These are phyloP conservation scores for Lethenteron reissneri DNA, from an alignment of 2,113 vertebrate genomes.

Conservation along the genomic window DNA sequence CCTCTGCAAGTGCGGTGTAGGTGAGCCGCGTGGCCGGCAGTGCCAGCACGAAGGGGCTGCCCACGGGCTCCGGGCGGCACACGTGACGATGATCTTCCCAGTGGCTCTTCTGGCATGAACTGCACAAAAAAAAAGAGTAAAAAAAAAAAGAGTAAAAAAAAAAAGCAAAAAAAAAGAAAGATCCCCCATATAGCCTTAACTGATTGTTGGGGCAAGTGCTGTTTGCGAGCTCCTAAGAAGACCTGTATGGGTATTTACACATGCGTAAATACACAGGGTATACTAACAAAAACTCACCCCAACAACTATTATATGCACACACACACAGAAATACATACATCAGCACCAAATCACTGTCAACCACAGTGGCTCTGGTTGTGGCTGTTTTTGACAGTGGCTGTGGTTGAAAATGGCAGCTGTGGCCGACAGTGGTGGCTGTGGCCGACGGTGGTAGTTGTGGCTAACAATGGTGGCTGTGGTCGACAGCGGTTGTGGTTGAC, in stretches of 20 bases:
- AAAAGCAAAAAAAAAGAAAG: not conserved
- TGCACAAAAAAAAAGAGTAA: constrained; percentile 16
- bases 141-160: not conserved
- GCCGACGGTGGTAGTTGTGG: too few species aligned
- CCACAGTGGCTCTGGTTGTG: too few species aligned
- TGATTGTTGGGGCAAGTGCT: not conserved
- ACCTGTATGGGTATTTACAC: too few species aligned
- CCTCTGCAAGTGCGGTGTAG: constrained; percentile 48
- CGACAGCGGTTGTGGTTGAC: too few species aligned
- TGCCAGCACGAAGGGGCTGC: constrained; percentile 75
- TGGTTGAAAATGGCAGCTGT: too few species aligned
- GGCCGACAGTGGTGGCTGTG: too few species aligned
- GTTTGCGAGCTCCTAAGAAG: too few species aligned
- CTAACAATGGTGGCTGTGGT: too few species aligned
- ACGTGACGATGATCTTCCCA: constrained; percentile 64
- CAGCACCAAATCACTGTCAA: too few species aligned
- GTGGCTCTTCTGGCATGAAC: constrained; percentile 68
- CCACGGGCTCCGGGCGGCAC: constrained; percentile 71
- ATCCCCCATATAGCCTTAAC: not conserved
- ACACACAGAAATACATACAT: too few species aligned
- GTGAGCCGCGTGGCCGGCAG: constrained; percentile 71
- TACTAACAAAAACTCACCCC: not conserved
- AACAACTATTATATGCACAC: too few species aligned
- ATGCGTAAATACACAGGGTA: not conserved
- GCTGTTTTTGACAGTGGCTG: too few species aligned